phyloP scores from a whole-genome alignment of 2,113 vertebrate genomes.

The Chascanopsetta lugubris region DNA sequence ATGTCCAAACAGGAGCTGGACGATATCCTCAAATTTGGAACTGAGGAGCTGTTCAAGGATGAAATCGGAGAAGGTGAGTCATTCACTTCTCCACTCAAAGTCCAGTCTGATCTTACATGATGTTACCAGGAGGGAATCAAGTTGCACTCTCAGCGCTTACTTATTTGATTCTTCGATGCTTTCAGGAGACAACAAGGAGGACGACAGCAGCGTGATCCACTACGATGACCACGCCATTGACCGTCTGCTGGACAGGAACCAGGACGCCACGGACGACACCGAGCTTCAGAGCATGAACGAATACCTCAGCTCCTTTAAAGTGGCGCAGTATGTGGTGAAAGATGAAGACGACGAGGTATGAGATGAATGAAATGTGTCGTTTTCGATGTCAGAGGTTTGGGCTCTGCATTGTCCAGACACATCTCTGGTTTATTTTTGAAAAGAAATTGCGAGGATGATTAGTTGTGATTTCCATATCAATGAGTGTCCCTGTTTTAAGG shows the following conservation, averaged over 20 bases:
- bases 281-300: slow-evolving; percentile 99
- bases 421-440: not conserved
- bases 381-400: too few species aligned
- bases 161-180: slow-evolving; percentile 13
- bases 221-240: slow-evolving; percentile 97
- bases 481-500: slow-evolving; percentile 66
- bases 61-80: slow-evolving; percentile 88
- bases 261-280: slow-evolving; percentile 94
- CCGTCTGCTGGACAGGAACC: slow-evolving; percentile 92
- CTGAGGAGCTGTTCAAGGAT: slow-evolving; percentile 96
- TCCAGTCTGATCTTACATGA: not conserved
- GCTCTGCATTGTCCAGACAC: not conserved
- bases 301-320: slow-evolving; percentile 98
- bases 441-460: not conserved
- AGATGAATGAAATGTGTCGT: slow-evolving; percentile 13
- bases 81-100: not conserved
- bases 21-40: slow-evolving; percentile 98
- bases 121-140: not conserved
- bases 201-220: slow-evolving; percentile 97
- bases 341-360: slow-evolving; percentile 96
- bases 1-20: slow-evolving; percentile 99
- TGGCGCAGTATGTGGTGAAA: slow-evolving; percentile 97
- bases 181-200: slow-evolving; percentile 93
- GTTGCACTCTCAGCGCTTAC: not conserved
- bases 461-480: not conserved